These are phyloP conservation scores for Gorsachius goisagi DNA, from an alignment of 2,113 vertebrate genomes.

Conservation along the genomic window DNA sequence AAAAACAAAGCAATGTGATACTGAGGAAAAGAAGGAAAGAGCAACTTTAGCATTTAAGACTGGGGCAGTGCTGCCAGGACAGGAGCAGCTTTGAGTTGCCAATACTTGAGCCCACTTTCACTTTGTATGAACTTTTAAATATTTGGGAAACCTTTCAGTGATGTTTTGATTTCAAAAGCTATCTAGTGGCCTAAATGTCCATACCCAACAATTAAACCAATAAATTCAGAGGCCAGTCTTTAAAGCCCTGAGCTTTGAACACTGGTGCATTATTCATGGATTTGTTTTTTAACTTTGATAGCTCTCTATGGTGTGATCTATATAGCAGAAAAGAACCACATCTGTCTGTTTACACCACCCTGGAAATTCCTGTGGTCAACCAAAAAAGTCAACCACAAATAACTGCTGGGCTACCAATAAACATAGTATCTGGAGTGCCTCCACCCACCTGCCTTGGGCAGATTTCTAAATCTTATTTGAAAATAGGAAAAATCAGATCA, in stretches of 20 bases:
- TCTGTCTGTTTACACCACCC: constrained; percentile 57
- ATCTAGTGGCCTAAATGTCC: not conserved
- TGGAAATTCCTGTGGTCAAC: constrained; percentile 59
- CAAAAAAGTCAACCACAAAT: constrained; percentile 45
- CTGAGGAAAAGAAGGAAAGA: not conserved
- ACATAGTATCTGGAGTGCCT: constrained; percentile 13
- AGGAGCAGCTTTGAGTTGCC: not conserved
- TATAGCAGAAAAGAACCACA: constrained; percentile 36
- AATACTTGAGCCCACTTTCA: not conserved
- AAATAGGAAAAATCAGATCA: not conserved
- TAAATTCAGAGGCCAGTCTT: constrained; percentile 17
- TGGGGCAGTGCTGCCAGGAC: not conserved
- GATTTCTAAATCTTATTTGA: not conserved
- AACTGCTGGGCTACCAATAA: constrained; percentile 42
- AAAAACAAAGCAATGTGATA: not conserved
- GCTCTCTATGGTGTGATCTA: constrained; percentile 41
- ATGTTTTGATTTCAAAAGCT: constrained; percentile 11
- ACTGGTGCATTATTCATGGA: constrained; percentile 44
- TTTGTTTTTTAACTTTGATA: constrained; percentile 37
- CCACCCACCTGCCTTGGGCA: constrained; percentile 50
- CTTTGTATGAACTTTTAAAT: not conserved
- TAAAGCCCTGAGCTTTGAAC: constrained; percentile 38
- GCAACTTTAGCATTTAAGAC: not conserved
- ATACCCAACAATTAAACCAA: constrained; percentile 14
- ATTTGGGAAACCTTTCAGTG: not conserved